These are phyloP conservation scores for Priapulus caudatus DNA, from an alignment of 2,888 invertebrate species.

Conservation along the genomic window DNA sequence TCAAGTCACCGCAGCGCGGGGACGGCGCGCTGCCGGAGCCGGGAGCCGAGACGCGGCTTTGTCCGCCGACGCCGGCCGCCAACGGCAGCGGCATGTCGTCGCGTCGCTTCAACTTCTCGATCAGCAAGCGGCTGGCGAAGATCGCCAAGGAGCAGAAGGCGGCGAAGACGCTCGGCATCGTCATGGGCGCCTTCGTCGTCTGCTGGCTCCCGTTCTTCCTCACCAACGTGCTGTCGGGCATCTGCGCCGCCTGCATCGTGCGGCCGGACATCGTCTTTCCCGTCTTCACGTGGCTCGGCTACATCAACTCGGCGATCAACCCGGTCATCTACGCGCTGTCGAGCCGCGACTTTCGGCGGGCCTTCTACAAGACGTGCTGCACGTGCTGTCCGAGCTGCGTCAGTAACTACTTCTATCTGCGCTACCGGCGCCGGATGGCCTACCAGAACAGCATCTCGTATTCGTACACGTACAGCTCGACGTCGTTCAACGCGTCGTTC, in stretches of 20 bases:
- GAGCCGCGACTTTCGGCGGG: constrained; percentile 79
- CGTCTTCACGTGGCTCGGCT: constrained; percentile 1
- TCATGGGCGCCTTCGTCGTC: constrained; percentile 90
- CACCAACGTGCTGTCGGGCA: constrained; percentile 77
- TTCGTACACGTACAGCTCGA: neutral
- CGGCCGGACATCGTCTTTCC: constrained; percentile 75
- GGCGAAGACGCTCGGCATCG: constrained; percentile 89
- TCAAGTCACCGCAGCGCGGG: neutral
- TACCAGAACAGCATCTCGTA: neutral
- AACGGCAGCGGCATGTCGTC: neutral
- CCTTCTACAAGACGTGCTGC: constrained; percentile 79
- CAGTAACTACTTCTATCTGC: neutral
- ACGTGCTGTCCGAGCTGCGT: constrained; percentile 46
- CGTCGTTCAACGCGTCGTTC: neutral
- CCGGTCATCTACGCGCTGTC: constrained; percentile 97
- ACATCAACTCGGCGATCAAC: constrained; percentile 43
- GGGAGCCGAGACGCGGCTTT: neutral
- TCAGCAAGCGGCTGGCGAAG: constrained; percentile 82
- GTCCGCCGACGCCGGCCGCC: constrained; percentile 6
- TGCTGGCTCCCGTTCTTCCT: constrained; percentile 98
- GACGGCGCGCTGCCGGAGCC: neutral
- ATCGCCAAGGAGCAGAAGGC: constrained; percentile 95
- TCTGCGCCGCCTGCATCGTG: constrained; percentile 61
- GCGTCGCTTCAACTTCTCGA: constrained; percentile 57
- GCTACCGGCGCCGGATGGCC: neutral